Percentiles rank a stretch among this genome's conserved stretches.
Evolutionary conservation across 2,797 vertebrate species (phyloP).

Genomic region (Sebastes miniatus): DNA sequence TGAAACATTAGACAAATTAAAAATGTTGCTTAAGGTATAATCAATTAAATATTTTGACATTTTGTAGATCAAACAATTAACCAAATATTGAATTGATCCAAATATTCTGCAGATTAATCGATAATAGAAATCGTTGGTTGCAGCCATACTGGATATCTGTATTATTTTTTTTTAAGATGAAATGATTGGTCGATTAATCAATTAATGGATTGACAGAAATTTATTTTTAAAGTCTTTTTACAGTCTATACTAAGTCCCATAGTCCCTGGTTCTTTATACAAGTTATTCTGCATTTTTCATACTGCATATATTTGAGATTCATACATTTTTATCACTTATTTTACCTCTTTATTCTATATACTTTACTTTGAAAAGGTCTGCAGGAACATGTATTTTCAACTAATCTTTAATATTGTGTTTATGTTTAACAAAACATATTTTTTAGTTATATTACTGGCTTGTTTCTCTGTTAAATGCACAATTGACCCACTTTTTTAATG

Average conservation of each 20-base stretch:
- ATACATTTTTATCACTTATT: neutral
- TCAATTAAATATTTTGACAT: no score
- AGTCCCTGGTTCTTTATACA: no score
- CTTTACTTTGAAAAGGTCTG: neutral
- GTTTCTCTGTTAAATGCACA: neutral
- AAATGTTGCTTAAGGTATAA: neutral
- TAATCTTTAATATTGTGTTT: neutral
- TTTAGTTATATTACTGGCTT: neutral
- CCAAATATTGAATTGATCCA: neutral
- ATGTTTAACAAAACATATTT: no score
- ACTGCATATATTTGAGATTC: neutral
- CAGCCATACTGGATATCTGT: neutral
- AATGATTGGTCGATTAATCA: neutral
- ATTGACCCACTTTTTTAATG: no score
- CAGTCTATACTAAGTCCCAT: no score
- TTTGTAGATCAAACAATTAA: neutral
- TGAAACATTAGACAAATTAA: neutral
- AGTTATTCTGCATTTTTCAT: neutral
- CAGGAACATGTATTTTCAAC: neutral
- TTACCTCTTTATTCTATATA: neutral
- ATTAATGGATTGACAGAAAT: neutral
- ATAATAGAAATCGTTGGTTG: neutral
- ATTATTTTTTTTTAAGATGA: neutral
- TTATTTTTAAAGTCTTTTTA: no score
- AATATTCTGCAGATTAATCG: neutral